These are phyloP conservation scores for Todiramphus chloris DNA, from an alignment of 2,113 vertebrate genomes.

Conservation along the genomic window DNA sequence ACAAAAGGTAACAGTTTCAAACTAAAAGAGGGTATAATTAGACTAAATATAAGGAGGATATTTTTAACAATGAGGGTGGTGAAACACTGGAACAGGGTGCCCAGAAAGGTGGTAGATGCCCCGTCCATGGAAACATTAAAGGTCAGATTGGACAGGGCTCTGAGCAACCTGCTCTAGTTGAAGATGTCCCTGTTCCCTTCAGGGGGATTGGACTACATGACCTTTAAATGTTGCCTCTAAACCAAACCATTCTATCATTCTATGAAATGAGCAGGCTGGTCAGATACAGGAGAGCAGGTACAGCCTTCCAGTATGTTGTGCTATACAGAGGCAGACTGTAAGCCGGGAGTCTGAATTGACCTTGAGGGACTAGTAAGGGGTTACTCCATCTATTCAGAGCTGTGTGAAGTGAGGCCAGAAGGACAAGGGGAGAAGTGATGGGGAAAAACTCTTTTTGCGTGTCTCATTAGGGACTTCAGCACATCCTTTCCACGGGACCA, in stretches of 20 bases:
- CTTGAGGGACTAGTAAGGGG: neutral
- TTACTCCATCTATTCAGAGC: neutral
- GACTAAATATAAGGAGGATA: neutral
- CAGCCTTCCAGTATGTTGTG: neutral
- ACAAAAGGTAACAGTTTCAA: neutral
- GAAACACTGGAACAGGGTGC: neutral
- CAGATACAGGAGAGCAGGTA: neutral
- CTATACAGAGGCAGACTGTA: neutral
- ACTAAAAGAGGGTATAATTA: neutral
- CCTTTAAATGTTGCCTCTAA: neutral
- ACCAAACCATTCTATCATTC: neutral
- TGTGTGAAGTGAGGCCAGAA: neutral
- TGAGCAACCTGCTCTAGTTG: neutral
- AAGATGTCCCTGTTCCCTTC: neutral
- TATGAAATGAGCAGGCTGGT: neutral
- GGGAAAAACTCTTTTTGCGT: neutral
- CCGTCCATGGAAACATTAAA: neutral
- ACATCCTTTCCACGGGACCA: neutral
- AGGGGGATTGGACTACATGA: neutral
- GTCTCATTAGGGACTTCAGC: neutral
- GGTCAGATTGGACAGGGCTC: too few species aligned
- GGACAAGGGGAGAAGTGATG: neutral
- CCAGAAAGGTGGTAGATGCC: too few species aligned
- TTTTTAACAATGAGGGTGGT: neutral
- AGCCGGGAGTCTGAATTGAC: neutral